Evolutionary conservation across 2,888 invertebrate genomes (phyloP), one percentile per base, ranked within the genome.

Genomic region (Pollenia angustigena): DNA sequence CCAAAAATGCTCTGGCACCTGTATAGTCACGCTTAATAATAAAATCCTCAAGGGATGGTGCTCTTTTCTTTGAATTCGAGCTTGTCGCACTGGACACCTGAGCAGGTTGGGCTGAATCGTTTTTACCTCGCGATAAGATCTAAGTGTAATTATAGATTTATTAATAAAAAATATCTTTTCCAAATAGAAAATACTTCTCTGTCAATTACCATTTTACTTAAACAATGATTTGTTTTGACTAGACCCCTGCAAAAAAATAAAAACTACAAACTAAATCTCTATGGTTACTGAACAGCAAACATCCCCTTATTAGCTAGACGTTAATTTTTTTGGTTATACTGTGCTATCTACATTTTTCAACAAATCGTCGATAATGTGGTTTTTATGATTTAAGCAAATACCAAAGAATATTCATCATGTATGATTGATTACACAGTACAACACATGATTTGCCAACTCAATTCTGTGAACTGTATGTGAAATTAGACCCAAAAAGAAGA

Each of bases 1-100:
- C 99, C 7, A 99, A 94, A 90, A 98, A 94, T 0, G 99, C 98
- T 23, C 98, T 95, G 0, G 98, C 99, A 10, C 99, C 99, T 0
- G 97, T 96, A 92, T 99, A 99, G 93, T 99, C 99, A 64, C 99
- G 95, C 90, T 96, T 96, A 32, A 96, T 93, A 18, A 99, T 94
- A 91, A 98, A 99, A 90, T 99, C 98, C 91, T 98, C 98, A 14
- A 99, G 94, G 88, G 97, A 97, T 0, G 97, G 96, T n/a, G 96
- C 94, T 79, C 94, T 94, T 89, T 95, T 95, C 69, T 93, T 93
- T 0, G 91, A 89, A 50, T 16, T 68, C 8, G 32, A 52, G 8
- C 83, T 88, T 7, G 88, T 85, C 50, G 90, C 89, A 87, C 89
- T 89, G 10, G 88, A 62, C 12, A 89, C 81, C 87, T 90, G 88